A percentile compares a stretch with the other conserved stretches of the same genome.
phyloP scores from a whole-genome alignment of 1,140 invertebrate genomes.

The Drosophila baimaii region DNA sequence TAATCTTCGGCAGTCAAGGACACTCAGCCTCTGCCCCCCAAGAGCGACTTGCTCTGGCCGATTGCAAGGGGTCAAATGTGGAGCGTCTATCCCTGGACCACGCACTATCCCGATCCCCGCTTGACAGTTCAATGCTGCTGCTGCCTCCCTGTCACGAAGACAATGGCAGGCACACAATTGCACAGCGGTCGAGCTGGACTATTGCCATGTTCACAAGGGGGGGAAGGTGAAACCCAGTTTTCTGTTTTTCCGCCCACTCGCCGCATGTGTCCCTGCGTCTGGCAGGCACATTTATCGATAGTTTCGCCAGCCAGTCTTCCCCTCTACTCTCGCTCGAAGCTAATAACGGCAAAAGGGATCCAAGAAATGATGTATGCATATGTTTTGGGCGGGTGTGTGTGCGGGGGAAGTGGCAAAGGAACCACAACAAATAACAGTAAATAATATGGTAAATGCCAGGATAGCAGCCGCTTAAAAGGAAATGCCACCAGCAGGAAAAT shows the following conservation, averaged over 20 bases:
- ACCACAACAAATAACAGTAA: conserved; percentile 72
- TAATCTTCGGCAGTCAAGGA: conserved; percentile 34
- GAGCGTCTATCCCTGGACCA: conserved; percentile 38
- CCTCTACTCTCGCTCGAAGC: conserved; percentile 24
- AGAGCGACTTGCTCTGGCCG: conserved; percentile 30
- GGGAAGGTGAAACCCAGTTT: not conserved
- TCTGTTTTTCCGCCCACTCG: conserved; percentile 13
- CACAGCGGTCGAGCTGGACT: conserved; percentile 48
- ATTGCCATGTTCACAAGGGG: conserved; percentile 43
- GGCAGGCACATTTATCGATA: conserved; percentile 60
- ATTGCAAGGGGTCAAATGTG: conserved; percentile 56
- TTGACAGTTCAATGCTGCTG: conserved; percentile 44
- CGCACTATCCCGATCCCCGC: conserved; percentile 24
- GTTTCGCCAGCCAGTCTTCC: conserved; percentile 11
- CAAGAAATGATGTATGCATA: conserved; percentile 53
- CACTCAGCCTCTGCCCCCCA: conserved; percentile 16
- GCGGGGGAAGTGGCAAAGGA: conserved; percentile 26
- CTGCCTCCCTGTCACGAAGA: conserved; percentile 32
- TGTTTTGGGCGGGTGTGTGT: conserved; percentile 23
- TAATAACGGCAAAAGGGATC: conserved; percentile 56
- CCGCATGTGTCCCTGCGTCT: conserved; percentile 19
- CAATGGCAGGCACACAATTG: conserved; percentile 30
- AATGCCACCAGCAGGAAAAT: conserved; percentile 59
- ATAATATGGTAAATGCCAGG: conserved; percentile 66
- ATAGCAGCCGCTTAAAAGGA: conserved; percentile 54